Conservation (phyloP, 2,797 vertebrate species). For the Pangasius mekongensis region DNA sequence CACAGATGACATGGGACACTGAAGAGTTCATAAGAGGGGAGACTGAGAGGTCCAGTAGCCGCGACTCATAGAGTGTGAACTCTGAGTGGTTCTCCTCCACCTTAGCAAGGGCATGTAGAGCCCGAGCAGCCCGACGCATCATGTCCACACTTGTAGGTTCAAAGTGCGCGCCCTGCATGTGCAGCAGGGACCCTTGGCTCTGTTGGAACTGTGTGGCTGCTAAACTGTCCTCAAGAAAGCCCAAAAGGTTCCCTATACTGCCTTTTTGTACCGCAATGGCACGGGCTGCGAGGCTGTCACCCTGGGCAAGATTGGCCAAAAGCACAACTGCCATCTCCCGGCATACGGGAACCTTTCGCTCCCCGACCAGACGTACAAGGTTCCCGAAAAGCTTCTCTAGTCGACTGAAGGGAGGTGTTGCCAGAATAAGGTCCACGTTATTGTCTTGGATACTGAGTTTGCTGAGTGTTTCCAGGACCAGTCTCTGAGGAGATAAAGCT, state of each 20-base stretch:
- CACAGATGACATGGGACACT: slow-evolving; percentile 99
- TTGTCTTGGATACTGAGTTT: slow-evolving; percentile 99
- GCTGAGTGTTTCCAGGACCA: slow-evolving; percentile 98
- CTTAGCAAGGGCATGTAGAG: slow-evolving; percentile 95
- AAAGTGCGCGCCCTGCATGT: slow-evolving; percentile 95
- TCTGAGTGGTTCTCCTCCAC: slow-evolving; percentile 99
- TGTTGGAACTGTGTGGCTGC: slow-evolving; percentile 98
- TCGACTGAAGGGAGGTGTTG: slow-evolving; percentile 93
- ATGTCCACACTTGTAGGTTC: slow-evolving; percentile 99
- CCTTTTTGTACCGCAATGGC: slow-evolving; percentile 95
- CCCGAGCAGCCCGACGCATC: slow-evolving; percentile 97
- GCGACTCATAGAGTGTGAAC: slow-evolving; percentile 98
- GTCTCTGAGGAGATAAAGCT: slow-evolving; percentile 96
- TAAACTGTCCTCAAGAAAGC: slow-evolving; percentile 98
- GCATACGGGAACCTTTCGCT: slow-evolving; percentile 96
- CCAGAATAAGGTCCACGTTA: slow-evolving; percentile 99
- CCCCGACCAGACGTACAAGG: slow-evolving; percentile 95
- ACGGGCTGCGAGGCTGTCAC: slow-evolving; percentile 90
- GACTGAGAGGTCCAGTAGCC: slow-evolving; percentile 98
- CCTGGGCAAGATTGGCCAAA: slow-evolving; percentile 96
- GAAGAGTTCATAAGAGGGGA: slow-evolving; percentile 98
- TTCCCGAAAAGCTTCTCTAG: slow-evolving; percentile 96
- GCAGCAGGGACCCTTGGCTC: slow-evolving; percentile 92
- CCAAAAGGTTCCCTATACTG: slow-evolving; percentile 95
- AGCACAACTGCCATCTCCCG: slow-evolving; percentile 99